These are phyloP conservation scores for Dolichoris vasculosae DNA, from an alignment of 1,140 invertebrate genomes.

Conservation along the genomic window DNA sequence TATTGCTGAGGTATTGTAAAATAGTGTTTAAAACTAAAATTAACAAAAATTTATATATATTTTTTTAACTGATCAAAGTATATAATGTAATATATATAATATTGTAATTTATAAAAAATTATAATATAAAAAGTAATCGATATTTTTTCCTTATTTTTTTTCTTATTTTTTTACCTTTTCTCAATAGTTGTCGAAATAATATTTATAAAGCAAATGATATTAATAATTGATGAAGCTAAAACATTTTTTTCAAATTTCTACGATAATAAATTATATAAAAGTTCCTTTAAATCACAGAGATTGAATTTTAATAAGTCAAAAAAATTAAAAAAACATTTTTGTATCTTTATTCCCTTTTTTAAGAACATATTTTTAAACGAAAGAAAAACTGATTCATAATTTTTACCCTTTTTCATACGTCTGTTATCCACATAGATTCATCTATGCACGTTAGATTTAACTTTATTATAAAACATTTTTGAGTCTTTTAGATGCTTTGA, in stretches of 20 bases:
- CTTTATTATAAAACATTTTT: background rate
- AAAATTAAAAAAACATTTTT: background rate
- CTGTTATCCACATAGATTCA: too few species aligned
- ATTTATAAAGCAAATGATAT: background rate
- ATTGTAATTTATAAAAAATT: too few species aligned
- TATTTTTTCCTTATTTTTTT: too few species aligned
- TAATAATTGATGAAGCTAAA: background rate
- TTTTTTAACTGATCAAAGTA: too few species aligned
- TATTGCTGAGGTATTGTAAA: too few species aligned
- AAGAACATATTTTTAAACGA: background rate
- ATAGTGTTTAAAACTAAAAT: too few species aligned
- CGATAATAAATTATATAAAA: background rate
- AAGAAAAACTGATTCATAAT: background rate
- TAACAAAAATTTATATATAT: too few species aligned
- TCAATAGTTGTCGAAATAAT: background rate
- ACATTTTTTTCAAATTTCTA: background rate
- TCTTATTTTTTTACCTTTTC: too few species aligned
- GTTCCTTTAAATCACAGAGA: background rate
- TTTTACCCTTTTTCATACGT: background rate
- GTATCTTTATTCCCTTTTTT: background rate
- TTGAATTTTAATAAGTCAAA: background rate
- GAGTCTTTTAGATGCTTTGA: background rate
- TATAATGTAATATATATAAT: too few species aligned
- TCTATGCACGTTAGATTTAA: slow-evolving; percentile 3
- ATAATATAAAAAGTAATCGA: too few species aligned